Evolutionary conservation across 1,140 invertebrate species (phyloP).

Genomic region (Eciton burchellii): DNA sequence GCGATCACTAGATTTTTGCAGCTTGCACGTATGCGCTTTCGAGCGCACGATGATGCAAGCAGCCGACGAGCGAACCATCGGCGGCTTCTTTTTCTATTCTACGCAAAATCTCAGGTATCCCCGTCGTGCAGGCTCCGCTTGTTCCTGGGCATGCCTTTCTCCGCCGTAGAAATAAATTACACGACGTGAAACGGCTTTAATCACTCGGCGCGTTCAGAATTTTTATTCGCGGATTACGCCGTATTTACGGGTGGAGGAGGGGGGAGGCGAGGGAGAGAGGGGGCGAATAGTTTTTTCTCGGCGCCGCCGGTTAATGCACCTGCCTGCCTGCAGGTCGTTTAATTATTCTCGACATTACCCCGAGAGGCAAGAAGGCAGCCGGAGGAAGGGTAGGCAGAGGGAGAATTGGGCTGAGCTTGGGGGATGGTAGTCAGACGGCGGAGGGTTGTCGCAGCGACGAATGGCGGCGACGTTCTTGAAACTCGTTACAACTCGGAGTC

Average conservation of each 20-base stretch:
- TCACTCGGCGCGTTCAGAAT: background rate
- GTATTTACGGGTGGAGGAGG: too few species aligned
- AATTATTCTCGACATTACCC: constrained; percentile 52
- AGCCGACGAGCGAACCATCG: too few species aligned
- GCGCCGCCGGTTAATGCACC: constrained; percentile 35
- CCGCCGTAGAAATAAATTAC: background rate
- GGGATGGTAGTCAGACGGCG: constrained; percentile 29
- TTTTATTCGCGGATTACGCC: constrained; percentile 27
- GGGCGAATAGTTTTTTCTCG: background rate
- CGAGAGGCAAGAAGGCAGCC: constrained; percentile 32
- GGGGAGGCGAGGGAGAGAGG: too few species aligned
- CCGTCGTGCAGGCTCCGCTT: background rate
- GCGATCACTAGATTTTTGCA: too few species aligned
- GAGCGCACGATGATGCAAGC: too few species aligned
- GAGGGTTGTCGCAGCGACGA: constrained; percentile 60
- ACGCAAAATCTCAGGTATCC: too few species aligned
- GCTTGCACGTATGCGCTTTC: too few species aligned
- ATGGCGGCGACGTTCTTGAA: constrained; percentile 67
- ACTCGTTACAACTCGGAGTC: constrained; percentile 71
- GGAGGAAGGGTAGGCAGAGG: background rate
- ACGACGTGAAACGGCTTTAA: background rate
- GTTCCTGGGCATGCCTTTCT: background rate
- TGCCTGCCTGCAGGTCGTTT: constrained; percentile 50
- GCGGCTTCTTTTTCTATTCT: too few species aligned
- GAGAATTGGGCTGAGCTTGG: background rate